These are phyloP conservation scores for Heterodera schachtii DNA, from an alignment of 1,140 invertebrate genomes.

Conservation along the genomic window DNA sequence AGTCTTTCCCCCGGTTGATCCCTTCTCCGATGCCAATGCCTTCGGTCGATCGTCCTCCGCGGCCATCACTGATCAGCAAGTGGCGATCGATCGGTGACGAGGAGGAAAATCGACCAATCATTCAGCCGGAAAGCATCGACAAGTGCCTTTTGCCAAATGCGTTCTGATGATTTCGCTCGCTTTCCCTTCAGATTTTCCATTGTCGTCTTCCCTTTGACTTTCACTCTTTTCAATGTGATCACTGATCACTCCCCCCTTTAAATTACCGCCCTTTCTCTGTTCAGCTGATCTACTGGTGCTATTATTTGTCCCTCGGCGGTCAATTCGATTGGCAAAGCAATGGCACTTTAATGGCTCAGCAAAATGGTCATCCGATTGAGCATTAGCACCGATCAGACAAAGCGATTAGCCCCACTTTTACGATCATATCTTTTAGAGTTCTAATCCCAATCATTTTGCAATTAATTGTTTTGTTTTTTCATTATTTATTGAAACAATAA, in stretches of 20 bases:
- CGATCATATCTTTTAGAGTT: too few species aligned
- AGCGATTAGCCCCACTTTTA: too few species aligned
- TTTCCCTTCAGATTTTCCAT: slow-evolving; percentile 48
- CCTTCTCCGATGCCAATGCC: slow-evolving; percentile 25
- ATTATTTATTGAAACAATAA: too few species aligned
- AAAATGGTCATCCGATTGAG: not conserved
- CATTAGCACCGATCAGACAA: not conserved
- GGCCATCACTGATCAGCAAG: slow-evolving; percentile 22
- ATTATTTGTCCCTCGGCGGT: slow-evolving; percentile 36
- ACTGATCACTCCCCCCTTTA: not conserved
- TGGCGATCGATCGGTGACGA: slow-evolving; percentile 22
- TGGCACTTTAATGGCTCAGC: not conserved
- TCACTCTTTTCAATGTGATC: slow-evolving; percentile 56
- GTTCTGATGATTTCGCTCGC: not conserved
- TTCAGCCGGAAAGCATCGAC: slow-evolving; percentile 62
- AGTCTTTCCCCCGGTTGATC: slow-evolving; percentile 26
- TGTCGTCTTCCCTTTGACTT: slow-evolving; percentile 62
- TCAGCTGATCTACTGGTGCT: slow-evolving; percentile 55
- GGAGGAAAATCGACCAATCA: slow-evolving; percentile 29
- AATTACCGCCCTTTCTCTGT: slow-evolving; percentile 14
- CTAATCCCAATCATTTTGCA: too few species aligned
- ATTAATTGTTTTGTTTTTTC: too few species aligned
- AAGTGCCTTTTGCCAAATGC: slow-evolving; percentile 34
- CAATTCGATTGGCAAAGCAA: not conserved
- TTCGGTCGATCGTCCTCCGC: slow-evolving; percentile 46